A percentile compares a stretch with the other conserved stretches of the same genome.
These are phyloP conservation scores for Pagrus major DNA, from an alignment of 2,113 vertebrate species.

Conservation along the genomic window DNA sequence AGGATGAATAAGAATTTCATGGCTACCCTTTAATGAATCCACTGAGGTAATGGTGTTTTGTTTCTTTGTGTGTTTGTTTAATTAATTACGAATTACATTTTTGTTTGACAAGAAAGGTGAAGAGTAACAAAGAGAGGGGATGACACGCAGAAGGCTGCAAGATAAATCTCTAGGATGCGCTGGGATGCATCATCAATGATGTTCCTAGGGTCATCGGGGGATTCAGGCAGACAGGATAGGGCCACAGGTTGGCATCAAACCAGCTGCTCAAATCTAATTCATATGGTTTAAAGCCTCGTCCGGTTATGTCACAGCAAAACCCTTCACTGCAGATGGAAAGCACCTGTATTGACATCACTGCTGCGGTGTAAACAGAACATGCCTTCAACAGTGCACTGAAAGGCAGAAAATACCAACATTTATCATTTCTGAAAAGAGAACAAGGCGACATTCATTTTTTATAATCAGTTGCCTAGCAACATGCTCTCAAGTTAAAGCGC, in stretches of 20 bases:
- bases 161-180: too few relatives aligned
- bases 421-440: constrained; percentile 1
- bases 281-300: background rate
- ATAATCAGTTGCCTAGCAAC: constrained; percentile 5
- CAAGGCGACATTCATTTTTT: background rate
- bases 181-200: too few relatives aligned
- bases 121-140: too few relatives aligned
- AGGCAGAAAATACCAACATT: background rate
- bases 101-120: too few relatives aligned
- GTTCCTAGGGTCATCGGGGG: too few relatives aligned
- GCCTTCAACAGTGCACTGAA: background rate
- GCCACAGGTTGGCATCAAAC: too few relatives aligned
- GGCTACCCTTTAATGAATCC: background rate
- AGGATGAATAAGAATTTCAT: background rate
- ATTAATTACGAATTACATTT: too few relatives aligned
- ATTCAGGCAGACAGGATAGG: too few relatives aligned
- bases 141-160: too few relatives aligned
- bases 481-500: background rate
- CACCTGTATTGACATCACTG: constrained; percentile 7
- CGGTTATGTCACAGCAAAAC: background rate
- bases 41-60: background rate
- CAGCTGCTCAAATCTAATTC: too few relatives aligned
- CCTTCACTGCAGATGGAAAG: background rate
- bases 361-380: background rate
- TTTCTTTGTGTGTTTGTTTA: too few relatives aligned